phyloP scores from a whole-genome alignment of 1,140 invertebrate species.

The Drosophila kanapiae region DNA sequence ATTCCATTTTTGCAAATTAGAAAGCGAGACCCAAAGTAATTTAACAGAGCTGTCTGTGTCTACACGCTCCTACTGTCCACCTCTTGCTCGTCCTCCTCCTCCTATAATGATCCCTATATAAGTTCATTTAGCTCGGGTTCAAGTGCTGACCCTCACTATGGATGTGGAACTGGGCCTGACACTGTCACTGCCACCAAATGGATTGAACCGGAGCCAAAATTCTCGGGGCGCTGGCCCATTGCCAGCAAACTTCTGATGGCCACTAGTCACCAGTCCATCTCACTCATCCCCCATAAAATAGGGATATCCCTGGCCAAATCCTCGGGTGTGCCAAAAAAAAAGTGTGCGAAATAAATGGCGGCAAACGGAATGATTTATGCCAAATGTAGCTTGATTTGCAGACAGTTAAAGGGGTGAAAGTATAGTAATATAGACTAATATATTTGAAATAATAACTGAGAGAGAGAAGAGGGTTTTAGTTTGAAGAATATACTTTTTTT shows the following conservation, averaged over 20 bases:
- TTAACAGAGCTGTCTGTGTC: constrained; percentile 59
- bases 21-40: constrained; percentile 69
- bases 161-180: constrained; percentile 19
- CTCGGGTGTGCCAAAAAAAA: constrained; percentile 18
- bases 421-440: background rate
- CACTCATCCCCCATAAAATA: constrained; percentile 11
- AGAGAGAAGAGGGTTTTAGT: too few relatives aligned
- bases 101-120: background rate
- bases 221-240: constrained; percentile 43
- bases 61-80: constrained; percentile 4
- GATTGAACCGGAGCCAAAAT: constrained; percentile 46
- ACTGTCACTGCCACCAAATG: constrained; percentile 48
- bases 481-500: too few relatives aligned
- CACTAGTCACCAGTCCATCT: constrained; percentile 34
- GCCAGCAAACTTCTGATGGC: constrained; percentile 60
- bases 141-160: constrained; percentile 62
- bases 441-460: background rate
- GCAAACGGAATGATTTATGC: constrained; percentile 27
- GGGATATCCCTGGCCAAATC: constrained; percentile 28
- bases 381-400: constrained; percentile 9
- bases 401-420: background rate
- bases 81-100: background rate
- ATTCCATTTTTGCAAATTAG: constrained; percentile 79
- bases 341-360: constrained; percentile 2
- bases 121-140: constrained; percentile 62